Base-by-base conservation (phyloP, 2,113 vertebrate species). In the Kobus ellipsiprymnus region DNA sequence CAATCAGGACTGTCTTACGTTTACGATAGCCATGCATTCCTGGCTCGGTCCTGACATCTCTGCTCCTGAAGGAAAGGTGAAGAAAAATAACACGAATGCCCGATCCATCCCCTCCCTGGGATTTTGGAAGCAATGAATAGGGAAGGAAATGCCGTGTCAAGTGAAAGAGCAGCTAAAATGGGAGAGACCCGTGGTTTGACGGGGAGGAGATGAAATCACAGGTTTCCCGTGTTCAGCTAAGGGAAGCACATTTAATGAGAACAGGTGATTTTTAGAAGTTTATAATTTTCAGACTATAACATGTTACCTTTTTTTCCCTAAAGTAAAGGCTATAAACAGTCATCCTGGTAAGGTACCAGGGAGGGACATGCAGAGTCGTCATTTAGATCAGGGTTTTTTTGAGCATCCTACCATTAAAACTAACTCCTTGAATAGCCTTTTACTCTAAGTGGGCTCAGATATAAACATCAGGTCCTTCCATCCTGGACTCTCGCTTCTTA, bases 1-100 rank as follows among this genome's bases (percentile, higher is more conserved):
- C 16, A 1, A 7, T 0, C 1, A 36, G 8, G 50, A 29, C 12
- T 19, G 7, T 4, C n/a, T 36, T 0, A 7, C 0, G 0, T 9
- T 21, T 13, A 14, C 7, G 16, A 21, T 2, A 44, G 80, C 29
- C 60, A 13, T 0, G 1, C 19, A 19, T 30, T 44, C 57, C 23
- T 4, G 0, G 13, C 86, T 14, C 27, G 29, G 46, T 9, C 19
- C 84, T 55, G 7, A 60, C 23, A n/a, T 27, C 54, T 29, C 30
- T 1, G 12, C n/a, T 83, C 67, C 67, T 2, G 46, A n/a, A 85
- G 13, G 16, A 62, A 54, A 82, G 57, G 14, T 1, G 33, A 40
- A 44, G 25, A 33, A 85, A 67, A 90, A 13, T 3, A 59, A 5
- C 29, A 3, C 33, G 21, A 15, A 15, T 2, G n/a, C n/a, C 40